Base-by-base conservation (phyloP, 2,113 vertebrate species). In the Pterocles gutturalis region DNA sequence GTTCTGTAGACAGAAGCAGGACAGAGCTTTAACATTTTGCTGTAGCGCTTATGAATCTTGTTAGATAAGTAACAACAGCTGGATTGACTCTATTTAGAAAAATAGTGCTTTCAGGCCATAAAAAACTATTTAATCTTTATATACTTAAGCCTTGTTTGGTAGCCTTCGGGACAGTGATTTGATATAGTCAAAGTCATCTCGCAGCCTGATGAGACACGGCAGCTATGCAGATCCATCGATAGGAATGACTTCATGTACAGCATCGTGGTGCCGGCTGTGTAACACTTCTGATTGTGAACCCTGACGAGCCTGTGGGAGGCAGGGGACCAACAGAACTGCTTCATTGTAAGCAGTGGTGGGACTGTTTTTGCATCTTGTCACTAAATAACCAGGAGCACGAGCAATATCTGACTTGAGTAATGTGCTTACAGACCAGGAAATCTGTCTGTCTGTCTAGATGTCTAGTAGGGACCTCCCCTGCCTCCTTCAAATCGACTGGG, bases 401-500 rank as follows among this genome's bases (percentile, higher is more conserved):
- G 72, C 41, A 75, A 31, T 45, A 54, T 51, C 48, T 84, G 64
- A 12, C 22, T 61, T 41, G 69, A 81, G 60, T 45, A 20, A 10
- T 15, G 21, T 70, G n/a, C 87, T 94, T 38, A 13, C 29, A 83
- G 81, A 55, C 61, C 70, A 76, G 75, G 78, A 91, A 82, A 83
- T 43, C 31, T 5, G 2, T 69, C 49, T 79, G 75, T 55, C 57
- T 58, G 62, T 60, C 79, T 80, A n/a, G 29, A 8, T 79, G 70
- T 46, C 28, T 36, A 4, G 28, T 24, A 55, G 65, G 92, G 75
- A 9, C 53, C 61, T 78, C 53, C 26, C 17, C 16, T 3, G 8
- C 3, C 16, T 13, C 22, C 76, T 66, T 64, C 25, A 51, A 14
- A n/a, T 13, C 0, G 0, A 34, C 31, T 34, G 41, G 21, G 41